These are phyloP conservation scores for Enteromius mattozi DNA, from an alignment of 2,797 vertebrate species.

Conservation along the genomic window DNA sequence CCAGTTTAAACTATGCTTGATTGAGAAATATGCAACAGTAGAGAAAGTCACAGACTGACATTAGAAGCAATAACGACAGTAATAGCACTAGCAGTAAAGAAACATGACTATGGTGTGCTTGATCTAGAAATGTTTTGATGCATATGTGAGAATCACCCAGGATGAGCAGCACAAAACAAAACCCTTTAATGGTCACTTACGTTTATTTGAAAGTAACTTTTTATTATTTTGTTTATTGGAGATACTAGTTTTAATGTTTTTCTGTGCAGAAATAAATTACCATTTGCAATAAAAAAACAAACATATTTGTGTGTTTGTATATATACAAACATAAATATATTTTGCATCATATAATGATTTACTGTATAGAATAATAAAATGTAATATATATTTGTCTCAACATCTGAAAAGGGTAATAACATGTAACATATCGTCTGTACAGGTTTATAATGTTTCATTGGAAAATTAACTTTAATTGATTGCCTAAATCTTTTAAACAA, in stretches of 20 bases:
- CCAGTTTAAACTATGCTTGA: background rate
- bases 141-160: background rate
- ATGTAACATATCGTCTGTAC: background rate
- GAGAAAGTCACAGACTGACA: background rate
- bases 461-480: background rate
- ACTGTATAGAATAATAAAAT: no score
- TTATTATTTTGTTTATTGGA: background rate
- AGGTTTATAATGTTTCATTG: background rate
- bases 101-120: background rate
- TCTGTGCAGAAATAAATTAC: background rate
- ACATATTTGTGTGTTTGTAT: no score
- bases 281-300: no score
- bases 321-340: no score
- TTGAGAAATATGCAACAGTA: background rate
- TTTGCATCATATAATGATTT: no score
- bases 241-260: background rate
- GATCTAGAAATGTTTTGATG: background rate
- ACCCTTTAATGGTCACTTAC: background rate
- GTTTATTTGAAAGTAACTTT: background rate
- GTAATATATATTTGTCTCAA: background rate
- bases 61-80: background rate
- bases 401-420: background rate
- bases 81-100: background rate
- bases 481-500: background rate
- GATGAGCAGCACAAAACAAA: background rate